Percentiles rank a stretch among this genome's conserved stretches.
These are phyloP conservation scores for Chrysina gloriosa DNA, from an alignment of 2,888 invertebrate genomes.

Conservation along the genomic window DNA sequence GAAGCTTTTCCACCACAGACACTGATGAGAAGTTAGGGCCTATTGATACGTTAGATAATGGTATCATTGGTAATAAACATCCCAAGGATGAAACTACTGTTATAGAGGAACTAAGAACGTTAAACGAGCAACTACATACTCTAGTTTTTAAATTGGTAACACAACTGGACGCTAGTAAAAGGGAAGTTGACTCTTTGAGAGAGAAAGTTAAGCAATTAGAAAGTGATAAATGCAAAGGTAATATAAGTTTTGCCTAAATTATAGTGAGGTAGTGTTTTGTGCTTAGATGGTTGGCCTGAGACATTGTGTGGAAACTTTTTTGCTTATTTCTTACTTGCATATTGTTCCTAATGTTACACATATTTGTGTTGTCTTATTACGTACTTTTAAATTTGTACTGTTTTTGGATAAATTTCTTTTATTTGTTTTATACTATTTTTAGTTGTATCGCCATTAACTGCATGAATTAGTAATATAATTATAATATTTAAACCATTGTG, in stretches of 20 bases:
- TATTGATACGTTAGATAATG: constrained; percentile 51
- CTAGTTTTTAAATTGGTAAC: constrained; percentile 71
- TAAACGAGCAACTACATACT: constrained; percentile 73
- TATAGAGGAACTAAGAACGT: constrained; percentile 75
- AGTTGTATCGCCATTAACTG: not conserved
- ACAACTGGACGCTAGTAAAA: constrained; percentile 75
- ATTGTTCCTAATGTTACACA: not conserved
- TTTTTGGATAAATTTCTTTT: no score
- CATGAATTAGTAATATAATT: not conserved
- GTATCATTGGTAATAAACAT: constrained; percentile 66
- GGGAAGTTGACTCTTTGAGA: constrained; percentile 72
- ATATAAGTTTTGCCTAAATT: constrained; percentile 8
- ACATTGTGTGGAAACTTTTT: not conserved
- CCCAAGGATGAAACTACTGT: constrained; percentile 73
- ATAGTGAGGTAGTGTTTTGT: not conserved
- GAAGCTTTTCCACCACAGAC: constrained; percentile 53
- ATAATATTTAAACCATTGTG: not conserved
- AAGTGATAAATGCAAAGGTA: constrained; percentile 66
- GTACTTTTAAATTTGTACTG: no score
- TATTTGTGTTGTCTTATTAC: no score
- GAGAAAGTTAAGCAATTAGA: constrained; percentile 70
- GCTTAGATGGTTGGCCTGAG: not conserved
- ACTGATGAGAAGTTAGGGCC: constrained; percentile 55
- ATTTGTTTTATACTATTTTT: no score
- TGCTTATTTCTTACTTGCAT: not conserved